phyloP scores from a whole-genome alignment of 2,113 vertebrate genomes.

The Azemiops feae region DNA sequence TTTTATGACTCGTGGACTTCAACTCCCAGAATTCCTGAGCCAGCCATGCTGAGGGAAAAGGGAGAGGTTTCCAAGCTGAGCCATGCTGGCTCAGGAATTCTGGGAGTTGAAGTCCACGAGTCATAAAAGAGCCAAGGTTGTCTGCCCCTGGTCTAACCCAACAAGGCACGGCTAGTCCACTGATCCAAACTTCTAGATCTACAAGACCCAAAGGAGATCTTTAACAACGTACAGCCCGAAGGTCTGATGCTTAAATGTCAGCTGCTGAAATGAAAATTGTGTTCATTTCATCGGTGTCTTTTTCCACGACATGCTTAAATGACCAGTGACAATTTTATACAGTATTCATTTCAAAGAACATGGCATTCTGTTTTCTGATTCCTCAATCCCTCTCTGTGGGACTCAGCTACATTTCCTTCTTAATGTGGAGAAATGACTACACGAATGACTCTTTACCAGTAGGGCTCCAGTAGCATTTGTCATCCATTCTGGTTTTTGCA shows the following conservation, averaged over 20 bases:
- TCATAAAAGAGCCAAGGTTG: too few relatives aligned
- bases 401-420: neutral
- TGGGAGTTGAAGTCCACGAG: too few relatives aligned
- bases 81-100: too few relatives aligned
- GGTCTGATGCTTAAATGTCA: neutral
- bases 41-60: too few relatives aligned
- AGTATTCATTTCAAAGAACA: neutral
- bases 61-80: too few relatives aligned
- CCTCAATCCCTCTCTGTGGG: neutral
- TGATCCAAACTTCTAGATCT: neutral
- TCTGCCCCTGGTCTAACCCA: neutral
- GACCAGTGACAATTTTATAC: neutral
- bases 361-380: neutral
- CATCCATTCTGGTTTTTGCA: neutral
- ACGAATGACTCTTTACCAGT: neutral
- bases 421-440: neutral
- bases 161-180: neutral
- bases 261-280: neutral
- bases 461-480: neutral
- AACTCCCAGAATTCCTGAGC: too few relatives aligned
- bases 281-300: neutral
- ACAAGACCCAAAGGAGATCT: neutral
- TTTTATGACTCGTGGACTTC: too few relatives aligned
- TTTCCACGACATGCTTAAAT: neutral
- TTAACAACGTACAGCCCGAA: neutral